Evolutionary conservation across 2,888 invertebrate genomes (phyloP).

Genomic region (Acanthococcus lagerstroemiae): DNA sequence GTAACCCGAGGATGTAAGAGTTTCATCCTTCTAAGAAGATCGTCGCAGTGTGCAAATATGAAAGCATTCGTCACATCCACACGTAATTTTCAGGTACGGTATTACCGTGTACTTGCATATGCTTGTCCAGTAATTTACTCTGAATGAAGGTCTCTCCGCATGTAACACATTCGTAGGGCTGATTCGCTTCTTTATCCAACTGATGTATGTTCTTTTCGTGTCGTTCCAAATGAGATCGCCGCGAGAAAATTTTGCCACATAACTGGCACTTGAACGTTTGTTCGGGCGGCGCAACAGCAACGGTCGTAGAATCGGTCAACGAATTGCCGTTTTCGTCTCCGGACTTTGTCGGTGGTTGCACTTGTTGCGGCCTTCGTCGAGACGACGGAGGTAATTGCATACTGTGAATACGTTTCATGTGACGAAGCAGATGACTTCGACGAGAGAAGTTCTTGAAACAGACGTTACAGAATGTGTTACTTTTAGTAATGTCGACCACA

Average conservation of each 20-base stretch:
- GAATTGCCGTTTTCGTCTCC: slow-evolving; percentile 34
- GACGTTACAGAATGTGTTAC: slow-evolving; percentile 34
- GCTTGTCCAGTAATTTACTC: slow-evolving; percentile 37
- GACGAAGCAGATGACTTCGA: slow-evolving; percentile 36
- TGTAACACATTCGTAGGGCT: slow-evolving; percentile 37
- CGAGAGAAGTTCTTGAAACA: slow-evolving; percentile 37
- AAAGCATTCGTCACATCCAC: slow-evolving; percentile 35
- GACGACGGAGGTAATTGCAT: slow-evolving; percentile 31
- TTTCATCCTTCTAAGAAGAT: slow-evolving; percentile 3
- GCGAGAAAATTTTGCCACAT: slow-evolving; percentile 37
- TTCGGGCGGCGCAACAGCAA: not conserved
- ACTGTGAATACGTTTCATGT: slow-evolving; percentile 37
- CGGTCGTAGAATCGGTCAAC: slow-evolving; percentile 23
- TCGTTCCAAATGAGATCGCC: slow-evolving; percentile 37
- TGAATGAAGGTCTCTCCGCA: slow-evolving; percentile 38
- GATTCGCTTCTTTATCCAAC: slow-evolving; percentile 24
- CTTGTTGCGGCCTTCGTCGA: slow-evolving; percentile 14
- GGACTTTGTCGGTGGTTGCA: slow-evolving; percentile 14
- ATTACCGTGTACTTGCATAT: slow-evolving; percentile 38
- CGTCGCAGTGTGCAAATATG: too few species aligned
- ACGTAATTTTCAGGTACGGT: slow-evolving; percentile 36
- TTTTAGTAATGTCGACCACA: slow-evolving; percentile 30
- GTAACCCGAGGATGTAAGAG: slow-evolving; percentile 9
- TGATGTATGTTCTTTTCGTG: slow-evolving; percentile 36
- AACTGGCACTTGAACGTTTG: slow-evolving; percentile 34